These are phyloP conservation scores for Panulirus ornatus DNA, from an alignment of 1,140 invertebrate species.

Conservation along the genomic window DNA sequence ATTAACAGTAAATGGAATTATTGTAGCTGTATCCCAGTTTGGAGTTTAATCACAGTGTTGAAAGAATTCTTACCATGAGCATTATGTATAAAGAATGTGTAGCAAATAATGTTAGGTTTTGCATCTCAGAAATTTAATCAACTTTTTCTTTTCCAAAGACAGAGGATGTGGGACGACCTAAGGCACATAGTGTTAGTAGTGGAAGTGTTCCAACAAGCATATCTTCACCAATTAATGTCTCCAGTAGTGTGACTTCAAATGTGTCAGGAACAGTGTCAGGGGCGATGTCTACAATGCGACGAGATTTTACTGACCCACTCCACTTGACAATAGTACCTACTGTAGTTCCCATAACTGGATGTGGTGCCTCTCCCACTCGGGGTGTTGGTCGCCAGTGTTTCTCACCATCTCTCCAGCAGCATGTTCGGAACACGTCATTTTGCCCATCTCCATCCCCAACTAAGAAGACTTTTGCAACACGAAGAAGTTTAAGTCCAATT, in stretches of 20 bases:
- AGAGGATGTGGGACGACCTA: constrained; percentile 48
- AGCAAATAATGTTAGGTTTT: no score
- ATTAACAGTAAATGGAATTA: no score
- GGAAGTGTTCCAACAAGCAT: constrained; percentile 33
- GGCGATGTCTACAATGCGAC: constrained; percentile 20
- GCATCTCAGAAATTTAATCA: no score
- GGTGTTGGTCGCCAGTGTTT: constrained; percentile 82
- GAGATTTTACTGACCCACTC: constrained; percentile 80
- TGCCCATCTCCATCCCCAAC: constrained; percentile 88
- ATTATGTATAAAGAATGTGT: no score
- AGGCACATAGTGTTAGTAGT: constrained; percentile 39
- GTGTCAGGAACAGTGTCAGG: constrained; percentile 13
- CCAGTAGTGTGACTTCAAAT: constrained; percentile 32
- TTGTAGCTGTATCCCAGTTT: no score
- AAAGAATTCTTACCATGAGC: no score
- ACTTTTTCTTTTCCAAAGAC: constrained; percentile 34
- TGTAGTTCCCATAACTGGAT: constrained; percentile 81
- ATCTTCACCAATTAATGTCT: constrained; percentile 9
- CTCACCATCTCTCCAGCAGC: constrained; percentile 82
- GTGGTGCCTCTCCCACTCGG: constrained; percentile 78
- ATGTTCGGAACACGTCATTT: constrained; percentile 81
- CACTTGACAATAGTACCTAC: constrained; percentile 90
- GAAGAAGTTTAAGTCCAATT: constrained; percentile 89
- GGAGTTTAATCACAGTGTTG: no score
- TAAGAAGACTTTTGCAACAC: constrained; percentile 86